These are phyloP conservation scores for Turritopsis rubra DNA, from an alignment of 30 jellyfish, hydroid and myxozoan species.

Conservation along the genomic window DNA sequence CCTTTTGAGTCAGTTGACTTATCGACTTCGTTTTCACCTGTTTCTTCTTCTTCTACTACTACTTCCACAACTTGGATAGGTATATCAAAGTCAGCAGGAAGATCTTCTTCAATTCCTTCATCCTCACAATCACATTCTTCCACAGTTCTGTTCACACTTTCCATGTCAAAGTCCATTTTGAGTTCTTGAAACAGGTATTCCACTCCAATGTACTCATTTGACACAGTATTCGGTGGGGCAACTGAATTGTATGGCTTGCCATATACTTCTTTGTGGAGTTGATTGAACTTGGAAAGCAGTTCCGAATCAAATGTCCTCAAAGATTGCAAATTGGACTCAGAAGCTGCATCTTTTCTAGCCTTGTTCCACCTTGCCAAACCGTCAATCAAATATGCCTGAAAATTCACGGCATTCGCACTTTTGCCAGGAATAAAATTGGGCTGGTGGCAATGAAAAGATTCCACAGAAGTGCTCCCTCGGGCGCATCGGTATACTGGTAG, in stretches of 20 bases:
- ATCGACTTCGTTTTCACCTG: neutral
- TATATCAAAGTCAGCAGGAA: neutral
- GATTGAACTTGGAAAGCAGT: neutral
- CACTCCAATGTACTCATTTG: slow-evolving; percentile 33
- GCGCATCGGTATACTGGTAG: slow-evolving; percentile 56
- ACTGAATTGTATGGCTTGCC: neutral
- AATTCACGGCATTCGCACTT: slow-evolving; percentile 40
- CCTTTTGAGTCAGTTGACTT: slow-evolving; percentile 23
- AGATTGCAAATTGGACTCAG: neutral
- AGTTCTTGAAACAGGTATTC: slow-evolving; percentile 27
- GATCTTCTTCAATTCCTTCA: slow-evolving; percentile 12
- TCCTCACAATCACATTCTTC: slow-evolving; percentile 27
- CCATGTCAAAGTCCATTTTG: neutral
- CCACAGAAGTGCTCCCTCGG: slow-evolving; percentile 41
- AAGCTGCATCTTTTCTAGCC: slow-evolving; percentile 28
- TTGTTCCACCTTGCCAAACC: slow-evolving; percentile 32
- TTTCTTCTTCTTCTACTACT: neutral
- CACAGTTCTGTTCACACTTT: neutral
- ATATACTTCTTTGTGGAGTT: neutral
- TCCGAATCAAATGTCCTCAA: neutral
- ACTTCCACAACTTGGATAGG: slow-evolving; percentile 6
- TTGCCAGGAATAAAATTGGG: slow-evolving; percentile 19
- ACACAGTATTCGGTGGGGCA: neutral
- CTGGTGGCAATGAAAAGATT: slow-evolving; percentile 24
- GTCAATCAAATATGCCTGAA: slow-evolving; percentile 38